These are phyloP conservation scores for Mechanitis messenoides DNA, from an alignment of 2,888 invertebrate genomes.

Conservation along the genomic window DNA sequence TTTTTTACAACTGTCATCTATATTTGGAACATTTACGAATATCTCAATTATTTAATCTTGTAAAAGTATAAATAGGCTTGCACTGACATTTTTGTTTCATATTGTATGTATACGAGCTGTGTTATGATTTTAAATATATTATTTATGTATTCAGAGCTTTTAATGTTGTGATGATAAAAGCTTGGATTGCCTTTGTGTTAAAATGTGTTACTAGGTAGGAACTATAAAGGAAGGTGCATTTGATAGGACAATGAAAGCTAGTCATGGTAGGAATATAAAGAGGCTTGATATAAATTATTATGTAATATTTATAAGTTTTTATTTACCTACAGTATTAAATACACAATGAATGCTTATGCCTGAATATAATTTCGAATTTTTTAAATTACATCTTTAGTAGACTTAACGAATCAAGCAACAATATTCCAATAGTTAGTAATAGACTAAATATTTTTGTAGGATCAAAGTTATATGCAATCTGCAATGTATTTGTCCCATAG, in stretches of 20 bases:
- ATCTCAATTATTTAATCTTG: background rate
- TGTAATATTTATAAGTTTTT: conserved; percentile 1
- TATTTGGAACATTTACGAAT: background rate
- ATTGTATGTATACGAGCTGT: conserved; percentile 1
- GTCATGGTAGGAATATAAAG: conserved; percentile 44
- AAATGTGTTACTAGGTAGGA: conserved; percentile 27
- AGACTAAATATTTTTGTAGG: conserved; percentile 3
- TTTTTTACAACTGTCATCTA: background rate
- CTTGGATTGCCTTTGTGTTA: background rate
- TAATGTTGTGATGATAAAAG: conserved; percentile 14
- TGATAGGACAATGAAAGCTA: conserved; percentile 51
- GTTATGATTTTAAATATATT: conserved; percentile 1
- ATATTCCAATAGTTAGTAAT: no score
- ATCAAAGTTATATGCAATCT: background rate
- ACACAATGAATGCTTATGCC: no score
- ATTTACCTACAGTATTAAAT: conserved; percentile 28
- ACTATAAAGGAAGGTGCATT: conserved; percentile 40
- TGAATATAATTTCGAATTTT: no score
- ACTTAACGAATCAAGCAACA: no score
- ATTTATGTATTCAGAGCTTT: conserved; percentile 10
- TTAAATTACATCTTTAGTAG: no score
- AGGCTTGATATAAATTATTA: conserved; percentile 29
- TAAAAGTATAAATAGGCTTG: background rate
- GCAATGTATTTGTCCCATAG: background rate
- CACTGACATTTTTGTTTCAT: background rate